Evolutionary conservation across 1,140 invertebrate species (phyloP).

Genomic region (Panagrolaimus sp.): DNA sequence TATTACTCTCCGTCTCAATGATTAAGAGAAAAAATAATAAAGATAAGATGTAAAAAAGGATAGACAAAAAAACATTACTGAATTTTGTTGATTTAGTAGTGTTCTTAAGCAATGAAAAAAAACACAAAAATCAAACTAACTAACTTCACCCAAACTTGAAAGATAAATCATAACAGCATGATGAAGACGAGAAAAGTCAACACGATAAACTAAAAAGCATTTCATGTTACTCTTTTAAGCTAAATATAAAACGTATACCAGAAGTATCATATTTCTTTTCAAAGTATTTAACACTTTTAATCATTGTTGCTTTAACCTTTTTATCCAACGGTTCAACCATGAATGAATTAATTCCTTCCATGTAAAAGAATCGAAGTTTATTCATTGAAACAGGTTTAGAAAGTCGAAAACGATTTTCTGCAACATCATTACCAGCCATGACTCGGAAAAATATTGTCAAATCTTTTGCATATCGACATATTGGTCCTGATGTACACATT

Average conservation of each 20-base stretch:
- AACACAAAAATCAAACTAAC: too few relatives aligned
- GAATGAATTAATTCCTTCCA: conserved; percentile 23
- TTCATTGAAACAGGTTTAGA: conserved; percentile 36
- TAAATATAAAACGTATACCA: too few relatives aligned
- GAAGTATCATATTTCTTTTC: conserved; percentile 47
- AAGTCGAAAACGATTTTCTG: conserved; percentile 33
- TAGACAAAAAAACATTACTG: too few relatives aligned
- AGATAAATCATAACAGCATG: conserved; percentile 31
- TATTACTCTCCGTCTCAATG: too few relatives aligned
- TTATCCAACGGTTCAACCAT: conserved; percentile 26
- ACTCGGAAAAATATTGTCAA: conserved; percentile 23
- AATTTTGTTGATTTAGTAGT: too few relatives aligned
- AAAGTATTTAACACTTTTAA: conserved; percentile 42
- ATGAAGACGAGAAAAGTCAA: conserved; percentile 42
- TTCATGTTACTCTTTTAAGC: too few relatives aligned
- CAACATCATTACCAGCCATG: conserved; percentile 26
- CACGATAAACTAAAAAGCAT: conserved; percentile 16
- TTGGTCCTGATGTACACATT: conserved; percentile 69
- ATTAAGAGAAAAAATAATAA: too few relatives aligned
- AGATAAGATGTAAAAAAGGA: too few relatives aligned
- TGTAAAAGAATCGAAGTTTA: conserved; percentile 59
- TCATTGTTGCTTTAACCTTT: not conserved
- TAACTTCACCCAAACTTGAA: conserved; percentile 9
- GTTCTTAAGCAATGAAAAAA: too few relatives aligned
- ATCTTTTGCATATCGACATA: conserved; percentile 80